Conservation (phyloP, 2,113 vertebrate genomes). For the Murina feae region DNA sequence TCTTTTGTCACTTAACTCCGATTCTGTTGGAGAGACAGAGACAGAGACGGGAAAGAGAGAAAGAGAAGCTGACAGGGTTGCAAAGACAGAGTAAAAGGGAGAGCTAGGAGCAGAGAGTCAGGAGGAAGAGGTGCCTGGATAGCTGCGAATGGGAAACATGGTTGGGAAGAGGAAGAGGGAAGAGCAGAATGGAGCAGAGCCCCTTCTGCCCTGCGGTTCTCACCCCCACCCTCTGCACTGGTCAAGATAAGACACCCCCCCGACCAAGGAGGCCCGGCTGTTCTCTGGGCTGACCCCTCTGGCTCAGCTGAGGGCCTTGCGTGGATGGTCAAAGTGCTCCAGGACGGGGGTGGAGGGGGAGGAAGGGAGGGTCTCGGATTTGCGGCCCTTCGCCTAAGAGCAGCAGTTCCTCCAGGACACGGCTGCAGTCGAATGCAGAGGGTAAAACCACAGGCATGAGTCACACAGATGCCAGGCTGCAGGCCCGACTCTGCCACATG, state of each 20-base stretch:
- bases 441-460: background rate
- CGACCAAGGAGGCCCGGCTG: background rate
- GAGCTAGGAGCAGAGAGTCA: fast-evolving
- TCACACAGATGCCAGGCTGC: background rate
- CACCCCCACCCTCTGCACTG: background rate
- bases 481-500: background rate
- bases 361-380: background rate
- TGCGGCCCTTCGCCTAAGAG: background rate
- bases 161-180: background rate
- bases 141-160: fast-evolving
- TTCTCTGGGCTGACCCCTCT: background rate
- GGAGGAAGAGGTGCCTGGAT: background rate
- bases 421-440: background rate
- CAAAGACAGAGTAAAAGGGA: background rate
- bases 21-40: slow-evolving; percentile 70
- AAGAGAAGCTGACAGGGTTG: slow-evolving; percentile 15
- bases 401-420: background rate
- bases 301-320: background rate
- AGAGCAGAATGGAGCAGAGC: background rate
- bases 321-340: background rate
- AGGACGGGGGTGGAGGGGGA: background rate
- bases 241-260: no score
- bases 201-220: background rate
- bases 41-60: slow-evolving; percentile 26
- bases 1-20: slow-evolving; percentile 84